A percentile compares a stretch with the other conserved stretches of the same genome.
phyloP scores from a whole-genome alignment of 2,888 invertebrate species.

The Eurois occulta region DNA sequence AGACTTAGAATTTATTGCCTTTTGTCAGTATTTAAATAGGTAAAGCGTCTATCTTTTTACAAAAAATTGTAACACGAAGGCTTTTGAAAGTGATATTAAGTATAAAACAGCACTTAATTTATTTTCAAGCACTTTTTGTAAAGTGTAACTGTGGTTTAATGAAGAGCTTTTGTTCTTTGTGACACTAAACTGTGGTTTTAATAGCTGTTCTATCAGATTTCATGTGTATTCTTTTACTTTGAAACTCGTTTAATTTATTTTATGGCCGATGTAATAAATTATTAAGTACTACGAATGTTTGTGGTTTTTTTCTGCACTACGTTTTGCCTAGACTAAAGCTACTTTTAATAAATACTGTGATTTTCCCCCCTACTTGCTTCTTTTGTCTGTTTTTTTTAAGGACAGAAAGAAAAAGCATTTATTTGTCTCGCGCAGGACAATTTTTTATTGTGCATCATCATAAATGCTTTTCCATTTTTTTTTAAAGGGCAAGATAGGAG shows the following conservation, averaged over 20 bases:
- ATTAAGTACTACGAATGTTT: background rate
- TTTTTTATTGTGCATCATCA: too few relatives aligned
- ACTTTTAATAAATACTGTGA: background rate
- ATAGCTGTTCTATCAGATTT: slow-evolving; percentile 21
- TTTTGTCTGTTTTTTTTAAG: background rate
- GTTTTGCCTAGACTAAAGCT: background rate
- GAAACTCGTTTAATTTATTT: background rate
- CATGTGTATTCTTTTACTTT: background rate
- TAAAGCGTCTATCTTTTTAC: slow-evolving; percentile 51
- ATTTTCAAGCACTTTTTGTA: slow-evolving; percentile 26
- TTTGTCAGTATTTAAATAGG: slow-evolving; percentile 37
- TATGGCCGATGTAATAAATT: background rate
- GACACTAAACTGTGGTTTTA: slow-evolving; percentile 1
- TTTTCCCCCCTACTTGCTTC: too few relatives aligned
- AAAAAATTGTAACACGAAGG: slow-evolving; percentile 45
- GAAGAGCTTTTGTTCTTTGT: slow-evolving; percentile 24
- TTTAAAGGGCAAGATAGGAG: too few relatives aligned
- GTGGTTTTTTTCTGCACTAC: background rate
- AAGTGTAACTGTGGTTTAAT: slow-evolving; percentile 2
- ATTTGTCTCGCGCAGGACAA: too few relatives aligned
- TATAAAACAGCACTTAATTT: slow-evolving; percentile 39
- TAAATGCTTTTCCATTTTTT: too few relatives aligned
- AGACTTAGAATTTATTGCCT: slow-evolving; percentile 49
- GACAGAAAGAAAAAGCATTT: too few relatives aligned
- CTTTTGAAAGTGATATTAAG: slow-evolving; percentile 61